These are phyloP conservation scores for Caenorhabditis sp. DNA, from an alignment of 2,888 invertebrate species.

Conservation along the genomic window DNA sequence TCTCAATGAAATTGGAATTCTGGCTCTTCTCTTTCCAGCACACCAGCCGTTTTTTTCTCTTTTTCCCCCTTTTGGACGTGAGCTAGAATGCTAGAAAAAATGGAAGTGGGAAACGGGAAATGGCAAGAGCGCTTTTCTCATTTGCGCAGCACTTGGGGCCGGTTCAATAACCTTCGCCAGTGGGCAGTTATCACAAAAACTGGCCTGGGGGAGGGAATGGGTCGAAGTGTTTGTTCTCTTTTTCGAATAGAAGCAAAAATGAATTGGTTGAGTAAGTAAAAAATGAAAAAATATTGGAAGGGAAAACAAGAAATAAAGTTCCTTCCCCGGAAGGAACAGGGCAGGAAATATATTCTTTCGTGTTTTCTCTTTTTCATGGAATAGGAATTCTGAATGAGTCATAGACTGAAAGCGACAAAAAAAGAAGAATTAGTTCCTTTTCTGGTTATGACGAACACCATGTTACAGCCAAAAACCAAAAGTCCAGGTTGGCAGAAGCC, in stretches of 20 bases:
- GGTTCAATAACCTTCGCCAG: conserved; percentile 49
- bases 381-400: conserved; percentile 18
- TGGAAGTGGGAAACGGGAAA: conserved; percentile 11
- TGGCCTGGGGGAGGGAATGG: conserved; percentile 38
- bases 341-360: neutral
- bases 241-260: conserved; percentile 6
- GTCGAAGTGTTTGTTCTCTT: conserved; percentile 45
- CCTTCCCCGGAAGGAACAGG: neutral
- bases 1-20: conserved; percentile 58
- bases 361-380: neutral
- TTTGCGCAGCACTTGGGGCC: conserved; percentile 33
- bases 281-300: neutral
- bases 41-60: conserved; percentile 19
- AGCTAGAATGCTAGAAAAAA: conserved; percentile 20
- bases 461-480: conserved; percentile 24
- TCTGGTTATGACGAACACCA: neutral
- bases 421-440: conserved; percentile 3
- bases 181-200: conserved; percentile 51
- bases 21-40: conserved; percentile 18
- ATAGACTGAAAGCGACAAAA: neutral
- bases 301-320: neutral
- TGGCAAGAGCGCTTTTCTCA: conserved; percentile 4
- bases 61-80: conserved; percentile 19
- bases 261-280: neutral
- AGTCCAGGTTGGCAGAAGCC: conserved; percentile 18